These are phyloP conservation scores for Platyrinchus mystaceus DNA, from an alignment of 2,797 vertebrate species.

Conservation along the genomic window DNA sequence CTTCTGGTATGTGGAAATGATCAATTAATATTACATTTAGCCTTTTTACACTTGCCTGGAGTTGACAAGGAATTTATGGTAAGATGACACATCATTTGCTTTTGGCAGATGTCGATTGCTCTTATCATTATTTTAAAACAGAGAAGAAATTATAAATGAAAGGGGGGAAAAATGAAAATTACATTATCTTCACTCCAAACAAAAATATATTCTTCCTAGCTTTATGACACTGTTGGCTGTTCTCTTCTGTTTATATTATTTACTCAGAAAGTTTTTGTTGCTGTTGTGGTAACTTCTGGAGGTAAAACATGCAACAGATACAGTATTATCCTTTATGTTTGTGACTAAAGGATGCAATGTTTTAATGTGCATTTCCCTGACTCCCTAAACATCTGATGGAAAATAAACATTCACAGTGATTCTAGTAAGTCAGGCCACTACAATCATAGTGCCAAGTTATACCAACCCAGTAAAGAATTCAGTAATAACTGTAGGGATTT, in stretches of 20 bases:
- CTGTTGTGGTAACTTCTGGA: background rate
- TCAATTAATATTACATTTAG: conserved; percentile 2
- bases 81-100: background rate
- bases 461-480: background rate
- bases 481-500: background rate
- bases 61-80: background rate
- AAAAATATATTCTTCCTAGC: conserved; percentile 32
- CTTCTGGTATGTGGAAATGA: conserved; percentile 6
- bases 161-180: background rate
- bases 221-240: background rate
- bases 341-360: background rate
- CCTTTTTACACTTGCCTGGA: background rate
- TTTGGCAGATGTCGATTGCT: background rate
- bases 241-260: background rate
- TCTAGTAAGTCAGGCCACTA: background rate
- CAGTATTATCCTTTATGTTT: background rate
- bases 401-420: background rate
- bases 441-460: background rate
- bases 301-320: background rate
- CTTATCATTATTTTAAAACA: background rate
- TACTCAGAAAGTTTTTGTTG: background rate
- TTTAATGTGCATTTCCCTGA: background rate
- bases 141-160: conserved; percentile 6
- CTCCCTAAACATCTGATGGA: background rate
- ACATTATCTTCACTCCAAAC: background rate